Conservation (phyloP, 2,888 invertebrate genomes). For the Lagria hirta region DNA sequence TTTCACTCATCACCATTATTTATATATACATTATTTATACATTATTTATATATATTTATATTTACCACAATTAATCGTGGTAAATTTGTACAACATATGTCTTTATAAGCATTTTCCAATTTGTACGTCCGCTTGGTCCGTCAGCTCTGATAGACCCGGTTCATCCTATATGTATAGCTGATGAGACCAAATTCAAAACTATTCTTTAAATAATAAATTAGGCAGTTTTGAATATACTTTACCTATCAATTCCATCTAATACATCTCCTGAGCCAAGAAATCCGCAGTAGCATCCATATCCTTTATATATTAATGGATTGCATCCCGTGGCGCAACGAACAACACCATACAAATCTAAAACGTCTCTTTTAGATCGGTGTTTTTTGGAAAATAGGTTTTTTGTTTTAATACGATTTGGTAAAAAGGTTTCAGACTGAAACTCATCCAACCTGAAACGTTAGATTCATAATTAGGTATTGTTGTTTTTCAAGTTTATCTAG, state of each 20-base stretch:
- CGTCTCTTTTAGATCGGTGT: slow-evolving; percentile 68
- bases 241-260: slow-evolving; percentile 82
- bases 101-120: not conserved
- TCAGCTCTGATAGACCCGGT: no score
- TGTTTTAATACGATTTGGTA: slow-evolving; percentile 1
- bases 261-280: slow-evolving; percentile 78
- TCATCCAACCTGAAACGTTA: not conserved
- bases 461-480: slow-evolving; percentile 5
- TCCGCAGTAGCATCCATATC: slow-evolving; percentile 90
- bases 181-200: not conserved
- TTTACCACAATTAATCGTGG: not conserved
- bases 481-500: not conserved
- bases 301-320: slow-evolving; percentile 79
- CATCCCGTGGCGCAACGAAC: slow-evolving; percentile 83
- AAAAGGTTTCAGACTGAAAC: not conserved
- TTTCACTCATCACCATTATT: no score
- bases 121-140: not conserved
- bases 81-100: not conserved
- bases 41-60: not conserved
- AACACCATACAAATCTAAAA: slow-evolving; percentile 82
- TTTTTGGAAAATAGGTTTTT: slow-evolving; percentile 25
- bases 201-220: not conserved
- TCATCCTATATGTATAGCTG: no score
- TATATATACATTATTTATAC: not conserved
- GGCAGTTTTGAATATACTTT: slow-evolving; percentile 18